These are phyloP conservation scores for Anguilla japonica DNA, from an alignment of 2,113 vertebrate species.

Conservation along the genomic window DNA sequence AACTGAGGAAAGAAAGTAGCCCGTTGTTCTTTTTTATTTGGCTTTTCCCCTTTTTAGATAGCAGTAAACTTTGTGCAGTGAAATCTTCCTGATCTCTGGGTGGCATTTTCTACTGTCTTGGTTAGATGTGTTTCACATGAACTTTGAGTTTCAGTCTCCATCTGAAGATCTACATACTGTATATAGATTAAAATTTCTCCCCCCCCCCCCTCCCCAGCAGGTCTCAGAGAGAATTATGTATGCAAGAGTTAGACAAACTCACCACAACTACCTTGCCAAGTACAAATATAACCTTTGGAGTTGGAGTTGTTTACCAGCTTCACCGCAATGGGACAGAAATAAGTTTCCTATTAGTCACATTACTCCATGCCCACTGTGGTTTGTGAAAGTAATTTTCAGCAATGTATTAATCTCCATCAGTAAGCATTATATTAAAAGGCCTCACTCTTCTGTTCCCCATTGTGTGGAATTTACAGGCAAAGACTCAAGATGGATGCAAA, in stretches of 20 bases:
- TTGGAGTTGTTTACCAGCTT: background rate
- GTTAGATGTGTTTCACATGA: background rate
- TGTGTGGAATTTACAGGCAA: background rate
- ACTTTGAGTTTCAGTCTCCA: background rate
- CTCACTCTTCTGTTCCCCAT: too few relatives aligned
- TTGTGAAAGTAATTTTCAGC: background rate
- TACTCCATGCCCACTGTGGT: background rate
- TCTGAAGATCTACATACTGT: background rate
- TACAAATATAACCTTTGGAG: background rate
- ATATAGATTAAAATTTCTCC: too few relatives aligned
- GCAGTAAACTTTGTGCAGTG: background rate
- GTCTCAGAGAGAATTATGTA: too few relatives aligned
- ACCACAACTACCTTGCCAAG: too few relatives aligned
- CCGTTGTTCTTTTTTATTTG: too few relatives aligned
- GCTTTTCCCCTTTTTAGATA: background rate
- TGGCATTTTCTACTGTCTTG: background rate
- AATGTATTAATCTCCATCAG: background rate
- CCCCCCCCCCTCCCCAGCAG: too few relatives aligned
- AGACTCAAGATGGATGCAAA: background rate
- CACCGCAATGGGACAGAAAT: background rate
- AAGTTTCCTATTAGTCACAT: background rate
- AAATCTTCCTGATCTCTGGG: too few relatives aligned
- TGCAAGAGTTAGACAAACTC: too few relatives aligned
- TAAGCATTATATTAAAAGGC: background rate
- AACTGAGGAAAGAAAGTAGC: background rate